Evolutionary conservation across 2,888 invertebrate genomes (phyloP).

Genomic region (Noctua fimbriata): DNA sequence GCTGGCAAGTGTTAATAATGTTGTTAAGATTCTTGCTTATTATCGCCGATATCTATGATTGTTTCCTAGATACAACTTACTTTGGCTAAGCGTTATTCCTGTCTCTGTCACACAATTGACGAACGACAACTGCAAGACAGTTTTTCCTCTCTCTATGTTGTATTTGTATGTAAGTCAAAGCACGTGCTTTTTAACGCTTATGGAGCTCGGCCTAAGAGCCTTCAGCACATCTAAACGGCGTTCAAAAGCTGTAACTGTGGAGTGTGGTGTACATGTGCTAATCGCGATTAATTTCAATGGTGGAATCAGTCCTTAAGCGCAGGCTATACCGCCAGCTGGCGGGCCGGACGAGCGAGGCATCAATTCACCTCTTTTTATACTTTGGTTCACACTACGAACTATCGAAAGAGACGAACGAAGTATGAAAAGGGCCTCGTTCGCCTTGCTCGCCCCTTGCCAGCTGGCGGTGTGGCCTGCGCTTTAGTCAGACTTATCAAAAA

Average conservation of each 20-base stretch:
- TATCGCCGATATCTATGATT: not conserved
- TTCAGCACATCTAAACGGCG: not conserved
- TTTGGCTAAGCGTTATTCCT: not conserved
- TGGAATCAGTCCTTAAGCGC: not conserved
- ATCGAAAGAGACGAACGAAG: no score
- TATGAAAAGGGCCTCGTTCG: no score
- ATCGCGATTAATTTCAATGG: not conserved
- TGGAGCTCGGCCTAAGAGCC: not conserved
- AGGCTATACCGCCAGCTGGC: no score
- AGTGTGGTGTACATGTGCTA: not conserved
- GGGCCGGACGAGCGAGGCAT: no score
- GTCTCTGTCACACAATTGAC: constrained; percentile 1
- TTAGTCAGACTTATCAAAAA: not conserved
- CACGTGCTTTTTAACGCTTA: not conserved
- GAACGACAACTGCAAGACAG: not conserved
- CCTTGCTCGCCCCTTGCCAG: no score
- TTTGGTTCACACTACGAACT: no score
- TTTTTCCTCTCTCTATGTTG: not conserved
- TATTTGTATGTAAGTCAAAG: not conserved
- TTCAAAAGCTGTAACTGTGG: not conserved
- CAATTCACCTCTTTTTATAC: no score
- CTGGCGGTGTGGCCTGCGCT: no score
- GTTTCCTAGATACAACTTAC: not conserved
- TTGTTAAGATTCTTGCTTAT: not conserved
- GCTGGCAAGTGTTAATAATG: not conserved